Base-by-base conservation (phyloP, 2,797 vertebrate species). In the Crocidura indochinensis region DNA sequence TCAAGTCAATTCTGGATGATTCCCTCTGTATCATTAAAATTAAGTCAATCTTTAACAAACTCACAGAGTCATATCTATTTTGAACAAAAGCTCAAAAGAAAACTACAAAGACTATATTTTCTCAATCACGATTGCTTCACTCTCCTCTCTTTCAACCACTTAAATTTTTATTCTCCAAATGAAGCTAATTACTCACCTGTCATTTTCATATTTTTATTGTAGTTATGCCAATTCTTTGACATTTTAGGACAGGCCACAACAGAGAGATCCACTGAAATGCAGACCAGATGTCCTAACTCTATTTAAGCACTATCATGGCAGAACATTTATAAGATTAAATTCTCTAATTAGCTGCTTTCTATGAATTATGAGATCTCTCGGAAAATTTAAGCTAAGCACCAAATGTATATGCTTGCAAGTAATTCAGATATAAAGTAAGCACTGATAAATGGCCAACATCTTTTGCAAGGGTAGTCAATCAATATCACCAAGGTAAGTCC, bases 341-440 rank as follows among this genome's bases (percentile, higher is more conserved):
- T 95, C 93, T 94, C 93, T 88, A 38, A 85, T 95, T 87, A 96
- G 94, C 88, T 95, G 94, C 95, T 95, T 95, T 87, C 93, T 90
- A 53, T 97, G 96, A 98, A 97, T 97, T 97, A 97, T 93, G 92
- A 96, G 97, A 96, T 85, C 96, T 88, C 90, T 96, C 92, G 97
- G 97, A 94, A 96, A 97, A 97, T 97, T 97, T 95, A 96, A 97
- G 97, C 95, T 97, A 95, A 98, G 93, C 94, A 89, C 98, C 97
- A 97, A 97, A 97, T 98, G 97, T 97, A 98, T 97, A 97, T 95
- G 93, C 96, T 96, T 85, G 94, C 96, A 97, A 98, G 95, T 94
- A 97, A 98, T 97, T 98, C 97, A 97, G 96, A 98, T 97, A 98
- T 97, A 98, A 98, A 98, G 97, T 92, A 97, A 97, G 97, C 94